Evolutionary conservation across 2,888 invertebrate species (phyloP).

Genomic region (Hecatera dysodea): DNA sequence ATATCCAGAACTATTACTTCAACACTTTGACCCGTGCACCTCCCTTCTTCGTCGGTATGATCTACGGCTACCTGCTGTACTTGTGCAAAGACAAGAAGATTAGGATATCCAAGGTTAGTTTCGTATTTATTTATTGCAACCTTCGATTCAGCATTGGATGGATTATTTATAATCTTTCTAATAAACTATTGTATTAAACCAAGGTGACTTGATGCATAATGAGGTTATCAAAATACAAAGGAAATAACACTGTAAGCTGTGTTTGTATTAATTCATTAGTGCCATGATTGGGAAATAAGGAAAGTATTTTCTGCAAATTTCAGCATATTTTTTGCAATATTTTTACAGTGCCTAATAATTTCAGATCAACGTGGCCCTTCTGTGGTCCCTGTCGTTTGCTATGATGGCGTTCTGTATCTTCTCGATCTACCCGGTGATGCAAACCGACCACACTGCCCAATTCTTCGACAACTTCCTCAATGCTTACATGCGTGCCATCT

Average conservation of each 20-base stretch:
- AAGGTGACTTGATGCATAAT: constrained; percentile 10
- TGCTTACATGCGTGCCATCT: constrained; percentile 82
- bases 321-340: too few relatives aligned
- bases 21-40: constrained; percentile 78
- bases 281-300: not conserved
- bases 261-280: not conserved
- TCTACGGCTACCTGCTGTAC: constrained; percentile 77
- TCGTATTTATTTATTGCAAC: not conserved
- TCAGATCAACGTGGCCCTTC: constrained; percentile 69
- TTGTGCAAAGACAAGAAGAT: constrained; percentile 72
- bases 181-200: not conserved
- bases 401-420: constrained; percentile 78
- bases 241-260: not conserved
- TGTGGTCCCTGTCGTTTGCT: constrained; percentile 72
- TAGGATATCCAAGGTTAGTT: constrained; percentile 69
- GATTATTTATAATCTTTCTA: not conserved
- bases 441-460: constrained; percentile 68
- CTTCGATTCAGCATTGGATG: not conserved
- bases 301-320: not conserved
- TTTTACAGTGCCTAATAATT: constrained; percentile 30
- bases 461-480: constrained; percentile 77
- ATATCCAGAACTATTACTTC: constrained; percentile 72
- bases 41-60: constrained; percentile 81
- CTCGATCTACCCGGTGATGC: constrained; percentile 77
- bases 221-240: constrained; percentile 1